A percentile compares a stretch with the other conserved stretches of the same genome.
Conservation (phyloP, 2,113 vertebrate genomes). For the Gobio gobio region DNA sequence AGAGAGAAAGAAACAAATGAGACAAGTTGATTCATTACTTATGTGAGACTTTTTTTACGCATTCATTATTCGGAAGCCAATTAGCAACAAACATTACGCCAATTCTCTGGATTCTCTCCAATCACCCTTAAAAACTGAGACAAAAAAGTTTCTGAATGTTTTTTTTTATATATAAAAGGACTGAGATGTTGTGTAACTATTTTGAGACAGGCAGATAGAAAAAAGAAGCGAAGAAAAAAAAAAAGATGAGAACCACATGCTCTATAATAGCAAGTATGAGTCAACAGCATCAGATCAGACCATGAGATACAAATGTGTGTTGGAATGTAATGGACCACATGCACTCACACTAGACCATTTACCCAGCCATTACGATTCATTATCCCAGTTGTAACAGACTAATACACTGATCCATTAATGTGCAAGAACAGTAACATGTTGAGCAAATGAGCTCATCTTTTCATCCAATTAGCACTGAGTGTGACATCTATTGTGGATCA, state of each 20-base stretch:
- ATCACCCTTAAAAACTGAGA: not conserved
- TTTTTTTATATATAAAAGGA: not conserved
- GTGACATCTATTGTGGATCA: conserved; percentile 56
- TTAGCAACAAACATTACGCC: conserved; percentile 8
- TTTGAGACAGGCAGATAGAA: not conserved
- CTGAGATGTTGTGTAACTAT: not conserved
- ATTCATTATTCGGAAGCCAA: conserved; percentile 31
- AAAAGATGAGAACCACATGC: not conserved
- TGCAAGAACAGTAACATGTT: conserved; percentile 51
- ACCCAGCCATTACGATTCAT: conserved; percentile 49
- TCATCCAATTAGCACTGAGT: conserved; percentile 60
- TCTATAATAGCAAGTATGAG: not conserved
- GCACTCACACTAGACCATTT: conserved; percentile 4
- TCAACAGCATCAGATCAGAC: not conserved
- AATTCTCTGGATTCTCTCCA: conserved; percentile 8
- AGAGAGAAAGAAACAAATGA: conserved; percentile 4
- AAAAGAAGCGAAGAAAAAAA: no score
- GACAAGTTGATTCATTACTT: conserved; percentile 31
- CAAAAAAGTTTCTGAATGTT: not conserved
- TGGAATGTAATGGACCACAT: conserved; percentile 18
- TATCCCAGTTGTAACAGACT: conserved; percentile 45
- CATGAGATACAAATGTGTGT: conserved; percentile 23
- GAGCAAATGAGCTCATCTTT: conserved; percentile 54
- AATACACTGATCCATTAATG: conserved; percentile 45
- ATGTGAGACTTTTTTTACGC: conserved; percentile 1